Evolutionary conservation across 1,140 invertebrate species (phyloP).

Genomic region (Prorops nasuta): DNA sequence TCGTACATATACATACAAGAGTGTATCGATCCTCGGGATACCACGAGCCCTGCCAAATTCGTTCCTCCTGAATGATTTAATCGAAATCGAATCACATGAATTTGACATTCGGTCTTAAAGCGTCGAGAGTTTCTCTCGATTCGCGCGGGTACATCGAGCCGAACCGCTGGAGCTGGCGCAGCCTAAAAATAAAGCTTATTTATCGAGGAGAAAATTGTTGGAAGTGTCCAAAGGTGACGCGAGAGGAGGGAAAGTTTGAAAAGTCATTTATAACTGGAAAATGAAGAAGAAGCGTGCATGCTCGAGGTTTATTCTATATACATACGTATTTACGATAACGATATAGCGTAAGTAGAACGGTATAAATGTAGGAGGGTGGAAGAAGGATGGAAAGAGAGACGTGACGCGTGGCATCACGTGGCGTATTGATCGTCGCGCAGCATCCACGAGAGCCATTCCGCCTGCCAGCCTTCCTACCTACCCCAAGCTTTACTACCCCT

Average conservation of each 20-base stretch:
- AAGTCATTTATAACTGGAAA: too few relatives aligned
- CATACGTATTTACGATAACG: too few relatives aligned
- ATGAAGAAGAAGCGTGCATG: background rate
- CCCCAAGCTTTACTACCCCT: conserved; percentile 34
- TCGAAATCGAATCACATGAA: background rate
- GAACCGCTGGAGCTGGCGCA: too few relatives aligned
- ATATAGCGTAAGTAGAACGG: too few relatives aligned
- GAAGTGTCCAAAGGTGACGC: background rate
- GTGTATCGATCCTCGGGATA: background rate
- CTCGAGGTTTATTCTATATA: too few relatives aligned
- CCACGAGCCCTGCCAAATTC: background rate
- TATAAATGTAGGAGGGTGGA: background rate
- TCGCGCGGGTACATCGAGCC: too few relatives aligned
- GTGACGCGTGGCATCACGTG: conserved; percentile 47
- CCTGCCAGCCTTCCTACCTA: conserved; percentile 46
- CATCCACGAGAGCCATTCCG: conserved; percentile 48
- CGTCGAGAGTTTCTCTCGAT: too few relatives aligned
- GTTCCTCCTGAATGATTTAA: background rate
- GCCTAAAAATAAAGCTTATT: conserved; percentile 2
- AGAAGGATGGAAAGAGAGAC: conserved; percentile 18
- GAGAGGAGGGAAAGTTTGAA: conserved; percentile 7
- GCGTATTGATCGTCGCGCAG: conserved; percentile 49
- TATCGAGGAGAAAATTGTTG: background rate
- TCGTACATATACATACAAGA: background rate
- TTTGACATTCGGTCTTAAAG: too few relatives aligned